Percentiles rank a stretch among this genome's conserved stretches.
Evolutionary conservation across 2,797 vertebrate genomes (phyloP).

Genomic region (Percopsis omiscomaycus): DNA sequence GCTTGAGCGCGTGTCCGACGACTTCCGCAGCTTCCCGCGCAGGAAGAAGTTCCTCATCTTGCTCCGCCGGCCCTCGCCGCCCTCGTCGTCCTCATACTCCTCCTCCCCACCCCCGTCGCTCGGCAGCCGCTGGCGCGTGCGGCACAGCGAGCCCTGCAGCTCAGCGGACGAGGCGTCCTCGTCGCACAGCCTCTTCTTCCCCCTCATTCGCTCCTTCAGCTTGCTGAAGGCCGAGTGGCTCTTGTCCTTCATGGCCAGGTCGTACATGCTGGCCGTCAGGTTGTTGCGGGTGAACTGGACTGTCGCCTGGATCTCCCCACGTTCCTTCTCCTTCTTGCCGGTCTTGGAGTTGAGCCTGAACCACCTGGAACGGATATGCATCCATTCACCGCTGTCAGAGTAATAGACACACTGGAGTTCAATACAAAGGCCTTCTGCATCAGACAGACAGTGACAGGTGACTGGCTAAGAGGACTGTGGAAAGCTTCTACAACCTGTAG

Average conservation of each 20-base stretch:
- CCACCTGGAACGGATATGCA: conserved; percentile 81
- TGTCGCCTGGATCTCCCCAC: conserved; percentile 90
- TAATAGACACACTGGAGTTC: not conserved
- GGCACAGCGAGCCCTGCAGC: conserved; percentile 75
- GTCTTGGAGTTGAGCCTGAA: conserved; percentile 92
- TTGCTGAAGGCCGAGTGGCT: conserved; percentile 86
- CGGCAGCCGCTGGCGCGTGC: conserved; percentile 68
- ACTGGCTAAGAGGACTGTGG: no score
- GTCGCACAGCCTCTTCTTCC: conserved; percentile 82
- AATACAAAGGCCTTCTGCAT: not conserved
- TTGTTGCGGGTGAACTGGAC: conserved; percentile 91
- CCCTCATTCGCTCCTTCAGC: conserved; percentile 91
- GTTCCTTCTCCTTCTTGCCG: conserved; percentile 95
- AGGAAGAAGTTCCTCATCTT: conserved; percentile 92
- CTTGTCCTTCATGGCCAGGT: conserved; percentile 94
- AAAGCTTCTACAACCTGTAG: no score
- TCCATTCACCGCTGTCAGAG: conserved; percentile 1
- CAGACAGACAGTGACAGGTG: not conserved
- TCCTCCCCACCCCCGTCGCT: conserved; percentile 82
- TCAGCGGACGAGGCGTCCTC: conserved; percentile 89
- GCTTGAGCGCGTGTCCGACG: conserved; percentile 90
- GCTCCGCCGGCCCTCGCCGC: conserved; percentile 80
- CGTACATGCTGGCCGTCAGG: conserved; percentile 97
- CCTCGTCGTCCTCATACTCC: conserved; percentile 85
- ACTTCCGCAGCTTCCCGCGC: conserved; percentile 86